Evolutionary conservation across 2,113 vertebrate species (phyloP).

Genomic region (Melozone crissalis): DNA sequence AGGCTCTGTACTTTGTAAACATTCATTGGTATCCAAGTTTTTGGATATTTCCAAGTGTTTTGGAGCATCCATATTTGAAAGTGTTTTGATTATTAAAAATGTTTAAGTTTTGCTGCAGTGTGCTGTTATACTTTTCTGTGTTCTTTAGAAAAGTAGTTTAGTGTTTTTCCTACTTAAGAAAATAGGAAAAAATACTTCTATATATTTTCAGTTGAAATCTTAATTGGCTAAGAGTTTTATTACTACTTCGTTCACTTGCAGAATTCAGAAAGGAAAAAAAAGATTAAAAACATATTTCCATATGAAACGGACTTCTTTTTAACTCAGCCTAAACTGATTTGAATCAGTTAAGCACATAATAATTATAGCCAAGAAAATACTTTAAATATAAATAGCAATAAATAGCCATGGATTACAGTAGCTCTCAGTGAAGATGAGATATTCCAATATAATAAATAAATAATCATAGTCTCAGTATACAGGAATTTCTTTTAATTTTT

Average conservation of each 20-base stretch:
- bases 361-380: neutral
- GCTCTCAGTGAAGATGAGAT: neutral
- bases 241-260: neutral
- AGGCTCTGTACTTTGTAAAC: neutral
- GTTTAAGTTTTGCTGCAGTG: neutral
- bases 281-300: neutral
- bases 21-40: neutral
- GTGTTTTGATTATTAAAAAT: neutral
- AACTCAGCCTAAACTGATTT: neutral
- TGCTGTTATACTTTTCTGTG: neutral
- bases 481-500: neutral
- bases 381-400: neutral
- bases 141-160: neutral
- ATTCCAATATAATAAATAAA: neutral
- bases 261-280: neutral
- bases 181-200: neutral
- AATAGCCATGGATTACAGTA: neutral
- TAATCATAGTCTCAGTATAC: neutral
- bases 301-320: neutral
- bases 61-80: neutral
- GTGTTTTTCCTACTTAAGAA: neutral
- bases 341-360: neutral
- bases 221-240: neutral
- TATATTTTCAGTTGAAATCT: neutral
- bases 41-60: neutral